Evolutionary conservation across 2,113 vertebrate species (phyloP).

Genomic region (Alethe castanea): DNA sequence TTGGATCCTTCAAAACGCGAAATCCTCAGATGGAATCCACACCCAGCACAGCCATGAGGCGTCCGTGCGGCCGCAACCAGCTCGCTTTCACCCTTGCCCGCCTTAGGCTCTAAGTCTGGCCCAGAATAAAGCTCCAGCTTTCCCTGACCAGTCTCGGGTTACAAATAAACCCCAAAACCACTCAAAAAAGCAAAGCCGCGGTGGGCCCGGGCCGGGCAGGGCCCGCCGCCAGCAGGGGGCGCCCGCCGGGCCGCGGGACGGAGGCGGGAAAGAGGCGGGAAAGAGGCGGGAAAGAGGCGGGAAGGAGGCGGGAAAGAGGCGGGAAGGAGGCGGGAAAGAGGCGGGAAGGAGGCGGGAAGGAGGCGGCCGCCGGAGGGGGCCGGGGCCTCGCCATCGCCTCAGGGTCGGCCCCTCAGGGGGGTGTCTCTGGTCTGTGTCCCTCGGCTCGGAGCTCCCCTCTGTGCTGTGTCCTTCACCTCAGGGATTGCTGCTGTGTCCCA

Average conservation of each 20-base stretch:
- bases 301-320: background rate
- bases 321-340: background rate
- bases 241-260: background rate
- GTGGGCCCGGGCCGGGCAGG: fast-evolving
- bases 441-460: too few species aligned
- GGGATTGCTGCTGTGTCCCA: fast-evolving
- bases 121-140: background rate
- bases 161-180: background rate
- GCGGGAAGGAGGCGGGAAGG: background rate
- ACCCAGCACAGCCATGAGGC: fast-evolving
- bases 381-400: background rate
- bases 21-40: background rate
- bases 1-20: background rate
- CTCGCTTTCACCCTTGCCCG: fast-evolving
- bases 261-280: background rate
- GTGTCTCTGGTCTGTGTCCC: fast-evolving
- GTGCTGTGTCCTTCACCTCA: fast-evolving
- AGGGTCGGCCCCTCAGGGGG: fast-evolving
- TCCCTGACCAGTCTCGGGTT: background rate
- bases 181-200: background rate
- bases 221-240: background rate
- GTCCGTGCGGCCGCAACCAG: fast-evolving
- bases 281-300: background rate
- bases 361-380: background rate
- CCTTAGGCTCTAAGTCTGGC: background rate